Base-by-base conservation (phyloP, 2,888 invertebrate genomes). In the Heliconius ethilla region DNA sequence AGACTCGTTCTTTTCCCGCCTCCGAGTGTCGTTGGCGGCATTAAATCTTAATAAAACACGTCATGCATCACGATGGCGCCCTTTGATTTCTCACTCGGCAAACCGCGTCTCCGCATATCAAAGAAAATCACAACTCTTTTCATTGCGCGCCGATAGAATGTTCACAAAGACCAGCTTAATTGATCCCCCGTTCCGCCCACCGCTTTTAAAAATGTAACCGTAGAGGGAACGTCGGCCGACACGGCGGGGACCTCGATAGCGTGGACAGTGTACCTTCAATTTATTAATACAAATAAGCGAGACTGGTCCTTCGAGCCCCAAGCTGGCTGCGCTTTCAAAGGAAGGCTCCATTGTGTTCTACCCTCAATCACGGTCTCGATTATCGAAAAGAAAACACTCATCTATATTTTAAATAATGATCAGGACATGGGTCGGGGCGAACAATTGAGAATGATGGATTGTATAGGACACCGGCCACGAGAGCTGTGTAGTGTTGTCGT, bases 371-470 rank as follows among this genome's bases (percentile, higher is more conserved):
- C 85, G 88, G 90, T 89, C 92, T 92, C 93, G 94, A 94, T 94
- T 94, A 94, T 94, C 92, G 94, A 87, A 93, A 94, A 93, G 94
- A 94, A 94, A 94, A 94, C 94, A 93, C 93, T 91, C 93, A 93
- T 94, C 93, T 92, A 94, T 94, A 93, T 94, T 94, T 94, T 93
- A 94, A 94, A 94, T 93, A 94, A 94, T 93, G 94, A 94, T 94
- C 93, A 91, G 86, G 89, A 89, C 83, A 86, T 86, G 84, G 86
- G 86, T 84, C 83, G 83, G 85, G 85, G 88, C 89, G 89, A 88
- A 92, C 91, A 91, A 90, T 90, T 82, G 87, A 85, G 88, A 86
- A 88, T 93, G 93, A 93, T 93, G 92, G 89, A 94, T 93, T 90
- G 93, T 89, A 84, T 82, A 85, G 87, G 88, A 90, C 88, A 87